These are phyloP conservation scores for Oxytorus armatus DNA, from an alignment of 2,888 invertebrate genomes.

Conservation along the genomic window DNA sequence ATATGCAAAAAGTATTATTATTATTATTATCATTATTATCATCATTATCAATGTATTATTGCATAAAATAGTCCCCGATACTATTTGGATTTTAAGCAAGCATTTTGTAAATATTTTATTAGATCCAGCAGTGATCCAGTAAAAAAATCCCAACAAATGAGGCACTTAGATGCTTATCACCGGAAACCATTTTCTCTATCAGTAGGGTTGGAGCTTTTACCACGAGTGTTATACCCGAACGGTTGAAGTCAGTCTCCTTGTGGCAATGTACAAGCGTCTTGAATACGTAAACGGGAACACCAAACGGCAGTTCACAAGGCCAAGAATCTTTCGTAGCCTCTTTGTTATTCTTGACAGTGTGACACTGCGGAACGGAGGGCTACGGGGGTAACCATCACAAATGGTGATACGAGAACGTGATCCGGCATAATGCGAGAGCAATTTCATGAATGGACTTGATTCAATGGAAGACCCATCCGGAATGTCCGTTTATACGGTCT, in stretches of 20 bases:
- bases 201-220: no score
- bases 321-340: conserved; percentile 3
- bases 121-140: no score
- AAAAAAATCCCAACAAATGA: no score
- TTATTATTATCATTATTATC: background rate
- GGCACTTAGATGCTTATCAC: no score
- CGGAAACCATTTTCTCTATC: no score
- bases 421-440: conserved; percentile 79
- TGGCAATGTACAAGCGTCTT: conserved; percentile 23
- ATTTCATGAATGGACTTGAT: conserved; percentile 79
- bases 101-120: no score
- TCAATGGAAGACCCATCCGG: conserved; percentile 75
- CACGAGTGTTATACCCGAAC: no score
- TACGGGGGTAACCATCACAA: conserved; percentile 57
- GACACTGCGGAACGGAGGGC: background rate
- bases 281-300: conserved; percentile 25
- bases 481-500: conserved; percentile 66
- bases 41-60: background rate
- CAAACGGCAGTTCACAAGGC: conserved; percentile 19
- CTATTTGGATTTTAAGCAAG: no score
- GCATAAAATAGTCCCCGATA: no score
- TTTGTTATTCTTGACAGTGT: conserved; percentile 47
- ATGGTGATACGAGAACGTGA: conserved; percentile 75
- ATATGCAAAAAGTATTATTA: background rate
- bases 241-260: background rate